Evolutionary conservation across 2,797 vertebrate genomes (phyloP).

Genomic region (Bovichtus variegatus): DNA sequence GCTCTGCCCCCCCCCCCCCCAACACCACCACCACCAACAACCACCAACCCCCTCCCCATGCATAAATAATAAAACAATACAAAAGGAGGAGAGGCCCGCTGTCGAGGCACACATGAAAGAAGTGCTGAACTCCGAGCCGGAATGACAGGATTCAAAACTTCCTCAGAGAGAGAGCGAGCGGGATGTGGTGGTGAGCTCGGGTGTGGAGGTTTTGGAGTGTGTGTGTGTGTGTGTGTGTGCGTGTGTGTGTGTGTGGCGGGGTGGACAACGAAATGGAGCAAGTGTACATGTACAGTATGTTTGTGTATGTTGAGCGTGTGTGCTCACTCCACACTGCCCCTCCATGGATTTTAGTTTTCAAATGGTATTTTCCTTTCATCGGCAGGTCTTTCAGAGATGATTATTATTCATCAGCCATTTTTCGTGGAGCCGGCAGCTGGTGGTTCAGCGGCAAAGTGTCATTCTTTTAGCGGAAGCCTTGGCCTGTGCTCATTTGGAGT

Average conservation of each 20-base stretch:
- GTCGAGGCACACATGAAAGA: conserved; percentile 85
- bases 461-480: background rate
- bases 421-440: no score
- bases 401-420: background rate
- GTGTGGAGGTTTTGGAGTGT: background rate
- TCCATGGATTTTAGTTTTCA: background rate
- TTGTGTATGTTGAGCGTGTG: conserved; percentile 61
- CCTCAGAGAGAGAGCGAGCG: conserved; percentile 53
- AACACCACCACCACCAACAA: conserved; percentile 33
- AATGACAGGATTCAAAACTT: conserved; percentile 81
- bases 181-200: conserved; percentile 56
- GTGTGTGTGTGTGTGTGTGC: no score
- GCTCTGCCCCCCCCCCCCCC: conserved; percentile 38
- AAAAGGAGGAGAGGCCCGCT: conserved; percentile 83
- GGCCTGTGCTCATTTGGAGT: background rate
- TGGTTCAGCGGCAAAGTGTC: background rate
- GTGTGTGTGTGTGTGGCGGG: no score
- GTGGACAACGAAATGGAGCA: conserved; percentile 25
- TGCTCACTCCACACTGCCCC: conserved; percentile 9
- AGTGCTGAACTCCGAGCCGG: conserved; percentile 67
- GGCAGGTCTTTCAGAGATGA: background rate
- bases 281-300: conserved; percentile 51
- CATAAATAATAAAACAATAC: conserved; percentile 89
- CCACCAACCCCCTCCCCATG: conserved; percentile 71
- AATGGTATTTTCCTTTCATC: background rate